phyloP scores from a whole-genome alignment of 1,140 invertebrate species.

The Papilio machaon region DNA sequence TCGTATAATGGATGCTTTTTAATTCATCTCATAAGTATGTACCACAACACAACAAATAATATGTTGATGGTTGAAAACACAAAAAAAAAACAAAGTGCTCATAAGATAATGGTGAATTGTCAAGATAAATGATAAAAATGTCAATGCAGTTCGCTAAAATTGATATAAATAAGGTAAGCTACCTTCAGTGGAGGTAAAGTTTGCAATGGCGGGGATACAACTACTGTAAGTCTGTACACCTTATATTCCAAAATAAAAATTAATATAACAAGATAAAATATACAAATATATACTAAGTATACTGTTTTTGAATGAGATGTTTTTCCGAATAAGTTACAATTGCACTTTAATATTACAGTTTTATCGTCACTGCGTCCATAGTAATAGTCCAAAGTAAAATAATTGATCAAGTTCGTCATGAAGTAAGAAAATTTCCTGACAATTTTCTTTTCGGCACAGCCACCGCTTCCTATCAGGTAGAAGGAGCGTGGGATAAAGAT shows the following conservation, averaged over 20 bases:
- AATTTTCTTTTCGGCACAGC: slow-evolving; percentile 48
- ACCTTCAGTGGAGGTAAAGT: neutral
- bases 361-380: slow-evolving; percentile 12
- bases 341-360: slow-evolving; percentile 7
- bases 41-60: slow-evolving; percentile 63
- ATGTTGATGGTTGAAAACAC: slow-evolving; percentile 53
- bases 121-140: slow-evolving; percentile 10
- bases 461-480: slow-evolving; percentile 20
- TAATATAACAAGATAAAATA: neutral
- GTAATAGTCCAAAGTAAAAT: neutral
- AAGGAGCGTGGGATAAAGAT: slow-evolving; percentile 6
- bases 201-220: neutral
- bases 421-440: slow-evolving; percentile 49
- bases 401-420: slow-evolving; percentile 36
- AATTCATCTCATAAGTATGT: slow-evolving; percentile 35
- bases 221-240: neutral
- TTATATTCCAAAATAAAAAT: neutral
- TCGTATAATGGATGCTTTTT: neutral
- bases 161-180: neutral
- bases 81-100: slow-evolving; percentile 35
- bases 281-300: neutral
- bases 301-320: neutral
- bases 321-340: neutral
- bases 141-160: neutral
- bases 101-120: neutral